A percentile compares a stretch with the other conserved stretches of the same genome.
Evolutionary conservation across 2,113 vertebrate species (phyloP).

Genomic region (Aegotheles bennettii): DNA sequence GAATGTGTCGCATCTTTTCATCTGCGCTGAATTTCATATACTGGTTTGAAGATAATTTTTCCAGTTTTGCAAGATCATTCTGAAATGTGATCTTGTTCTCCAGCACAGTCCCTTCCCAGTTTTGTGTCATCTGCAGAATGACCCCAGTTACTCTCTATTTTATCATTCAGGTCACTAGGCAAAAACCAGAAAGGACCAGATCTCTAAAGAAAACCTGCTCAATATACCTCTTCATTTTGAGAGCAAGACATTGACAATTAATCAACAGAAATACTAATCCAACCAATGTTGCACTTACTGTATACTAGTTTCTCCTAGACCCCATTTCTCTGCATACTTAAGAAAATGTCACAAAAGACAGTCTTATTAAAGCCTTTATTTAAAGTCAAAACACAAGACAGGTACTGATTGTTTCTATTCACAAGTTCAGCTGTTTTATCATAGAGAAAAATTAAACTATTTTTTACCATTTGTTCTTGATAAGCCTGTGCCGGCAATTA

Average conservation of each 20-base stretch:
- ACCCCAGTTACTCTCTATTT: neutral
- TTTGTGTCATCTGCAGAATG: neutral
- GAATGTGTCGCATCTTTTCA: accelerated
- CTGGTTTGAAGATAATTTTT: neutral
- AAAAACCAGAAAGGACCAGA: neutral
- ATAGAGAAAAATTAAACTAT: neutral
- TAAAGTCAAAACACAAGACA: neutral
- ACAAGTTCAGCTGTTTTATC: neutral
- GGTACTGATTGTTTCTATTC: neutral
- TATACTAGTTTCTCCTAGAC: neutral
- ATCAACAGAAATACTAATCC: neutral
- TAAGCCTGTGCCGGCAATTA: neutral
- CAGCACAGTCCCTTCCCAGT: neutral
- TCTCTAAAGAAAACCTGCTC: neutral
- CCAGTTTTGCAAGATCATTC: neutral
- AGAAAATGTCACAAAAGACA: neutral
- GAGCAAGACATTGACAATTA: neutral
- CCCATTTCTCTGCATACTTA: neutral
- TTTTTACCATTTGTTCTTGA: neutral
- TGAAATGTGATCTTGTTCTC: neutral
- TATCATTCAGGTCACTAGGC: neutral
- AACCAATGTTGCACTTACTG: neutral
- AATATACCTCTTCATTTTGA: neutral
- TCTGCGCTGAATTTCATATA: neutral
- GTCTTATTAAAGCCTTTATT: neutral